These are phyloP conservation scores for Nasonia vitripennis DNA, from an alignment of 1,140 invertebrate genomes.

Conservation along the genomic window DNA sequence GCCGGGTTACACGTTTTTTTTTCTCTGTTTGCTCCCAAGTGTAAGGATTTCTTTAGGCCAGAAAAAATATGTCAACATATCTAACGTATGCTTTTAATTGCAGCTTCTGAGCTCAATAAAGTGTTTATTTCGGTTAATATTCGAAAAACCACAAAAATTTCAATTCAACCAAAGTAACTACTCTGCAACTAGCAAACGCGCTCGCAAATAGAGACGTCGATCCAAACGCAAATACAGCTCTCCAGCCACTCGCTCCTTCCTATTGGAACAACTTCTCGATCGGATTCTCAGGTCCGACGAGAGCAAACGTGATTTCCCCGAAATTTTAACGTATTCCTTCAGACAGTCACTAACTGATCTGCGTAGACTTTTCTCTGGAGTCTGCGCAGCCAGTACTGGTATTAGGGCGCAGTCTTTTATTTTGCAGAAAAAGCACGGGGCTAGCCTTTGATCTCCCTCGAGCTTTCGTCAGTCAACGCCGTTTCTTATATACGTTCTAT, in stretches of 20 bases:
- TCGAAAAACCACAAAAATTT: no score
- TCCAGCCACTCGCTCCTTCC: no score
- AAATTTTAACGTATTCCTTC: constrained; percentile 36
- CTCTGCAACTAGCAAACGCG: no score
- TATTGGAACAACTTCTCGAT: no score
- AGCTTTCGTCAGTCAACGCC: not conserved
- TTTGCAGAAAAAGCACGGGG: not conserved
- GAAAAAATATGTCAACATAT: no score
- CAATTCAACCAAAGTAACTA: no score
- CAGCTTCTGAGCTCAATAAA: no score
- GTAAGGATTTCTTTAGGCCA: not conserved
- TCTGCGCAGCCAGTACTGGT: not conserved
- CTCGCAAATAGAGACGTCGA: no score
- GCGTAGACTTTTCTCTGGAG: not conserved
- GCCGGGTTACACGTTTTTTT: constrained; percentile 51
- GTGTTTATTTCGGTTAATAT: no score
- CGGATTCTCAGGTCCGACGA: not conserved
- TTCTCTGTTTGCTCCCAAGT: not conserved
- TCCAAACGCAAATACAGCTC: no score
- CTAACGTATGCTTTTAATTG: no score
- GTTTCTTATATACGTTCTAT: no score
- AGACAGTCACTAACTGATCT: not conserved
- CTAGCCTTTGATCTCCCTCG: constrained; percentile 6
- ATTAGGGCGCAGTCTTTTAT: not conserved
- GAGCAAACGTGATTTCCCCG: not conserved